Percentiles rank a stretch among this genome's conserved stretches.
Conservation (phyloP, 1,140 invertebrate species). For the Trichogramma pretiosum region DNA sequence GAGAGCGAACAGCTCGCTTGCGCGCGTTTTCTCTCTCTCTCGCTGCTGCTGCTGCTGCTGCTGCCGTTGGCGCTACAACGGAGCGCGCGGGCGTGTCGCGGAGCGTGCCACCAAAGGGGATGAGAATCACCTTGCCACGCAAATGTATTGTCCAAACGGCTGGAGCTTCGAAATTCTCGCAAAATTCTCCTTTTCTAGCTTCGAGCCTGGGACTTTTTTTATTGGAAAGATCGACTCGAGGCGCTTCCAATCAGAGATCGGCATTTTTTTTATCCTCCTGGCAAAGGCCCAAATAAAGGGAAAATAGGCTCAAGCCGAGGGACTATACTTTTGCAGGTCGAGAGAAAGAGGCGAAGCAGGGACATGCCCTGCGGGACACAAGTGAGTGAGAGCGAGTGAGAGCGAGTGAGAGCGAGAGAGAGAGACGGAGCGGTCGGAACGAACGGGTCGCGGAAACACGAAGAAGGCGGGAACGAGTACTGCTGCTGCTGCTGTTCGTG, state of each 20-base stretch:
- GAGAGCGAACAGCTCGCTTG: conserved; percentile 15
- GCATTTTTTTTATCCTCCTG: conserved; percentile 23
- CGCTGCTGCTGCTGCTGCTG: conserved; percentile 27
- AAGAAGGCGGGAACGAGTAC: conserved; percentile 36
- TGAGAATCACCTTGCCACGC: conserved; percentile 37
- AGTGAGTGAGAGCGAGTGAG: too few relatives aligned
- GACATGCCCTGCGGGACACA: conserved; percentile 46
- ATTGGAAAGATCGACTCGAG: background rate
- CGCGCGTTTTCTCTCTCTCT: conserved; percentile 26
- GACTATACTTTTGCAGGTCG: conserved; percentile 6
- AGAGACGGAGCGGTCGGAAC: conserved; percentile 41
- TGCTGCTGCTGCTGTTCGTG: background rate
- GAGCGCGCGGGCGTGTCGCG: conserved; percentile 41
- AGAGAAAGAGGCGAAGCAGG: conserved; percentile 28
- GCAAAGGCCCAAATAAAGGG: too few relatives aligned
- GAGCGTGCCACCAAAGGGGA: conserved; percentile 47
- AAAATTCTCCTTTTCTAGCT: background rate
- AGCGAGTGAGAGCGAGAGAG: too few relatives aligned
- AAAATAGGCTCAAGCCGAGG: background rate
- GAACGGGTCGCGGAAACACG: conserved; percentile 45
- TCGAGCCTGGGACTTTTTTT: too few relatives aligned
- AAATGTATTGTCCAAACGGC: conserved; percentile 36
- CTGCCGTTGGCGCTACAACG: conserved; percentile 41
- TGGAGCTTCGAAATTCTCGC: conserved; percentile 21
- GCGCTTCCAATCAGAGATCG: conserved; percentile 27